Base-by-base conservation (phyloP, 2,113 vertebrate species). In the Erinaceus europaeus region DNA sequence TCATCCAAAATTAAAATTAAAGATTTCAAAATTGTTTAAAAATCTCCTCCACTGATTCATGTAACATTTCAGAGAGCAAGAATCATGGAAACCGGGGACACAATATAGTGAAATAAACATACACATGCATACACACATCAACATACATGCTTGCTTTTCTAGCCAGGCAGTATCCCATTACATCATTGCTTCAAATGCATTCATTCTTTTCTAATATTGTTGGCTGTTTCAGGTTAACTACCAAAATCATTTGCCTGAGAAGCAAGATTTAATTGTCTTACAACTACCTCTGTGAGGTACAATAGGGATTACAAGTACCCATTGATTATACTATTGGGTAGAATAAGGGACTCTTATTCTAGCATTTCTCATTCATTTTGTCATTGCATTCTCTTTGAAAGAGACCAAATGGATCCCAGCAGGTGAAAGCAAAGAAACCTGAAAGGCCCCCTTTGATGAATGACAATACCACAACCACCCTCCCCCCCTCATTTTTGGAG, bases 361-460 rank as follows among this genome's bases (percentile, higher is more conserved):
- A 97, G 95, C 97, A 95, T 98, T 97, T 98, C 98, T 98, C 97
- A 98, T 98, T 98, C 98, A 97, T 97, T 98, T 97, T 97, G 97
- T 98, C 97, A 97, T 96, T 97, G 94, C 97, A 97, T 97, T 98
- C 97, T 98, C 97, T 97, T 97, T 98, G 98, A 99, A 98, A 99
- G 97, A 98, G 98, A 99, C 97, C 98, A 98, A 98, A 99, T 98
- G 98, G 97, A 96, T 98, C 98, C 97, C 98, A 99, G 98, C 98
- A 99, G 98, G 98, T 98, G 98, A 99, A 99, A 98, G 97, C 98
- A 99, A 99, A 99, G 98, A 99, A 98, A 98, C 95, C 97, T 97
- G 95, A 98, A 98, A 98, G 97, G 97, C 97, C 96, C 94, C 92
- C 96, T 98, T 98, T 98, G 98, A 98, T 96, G 95, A 97, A 96